Base-by-base conservation (phyloP, 2,113 vertebrate species). In the Hirundichthys speculiger region DNA sequence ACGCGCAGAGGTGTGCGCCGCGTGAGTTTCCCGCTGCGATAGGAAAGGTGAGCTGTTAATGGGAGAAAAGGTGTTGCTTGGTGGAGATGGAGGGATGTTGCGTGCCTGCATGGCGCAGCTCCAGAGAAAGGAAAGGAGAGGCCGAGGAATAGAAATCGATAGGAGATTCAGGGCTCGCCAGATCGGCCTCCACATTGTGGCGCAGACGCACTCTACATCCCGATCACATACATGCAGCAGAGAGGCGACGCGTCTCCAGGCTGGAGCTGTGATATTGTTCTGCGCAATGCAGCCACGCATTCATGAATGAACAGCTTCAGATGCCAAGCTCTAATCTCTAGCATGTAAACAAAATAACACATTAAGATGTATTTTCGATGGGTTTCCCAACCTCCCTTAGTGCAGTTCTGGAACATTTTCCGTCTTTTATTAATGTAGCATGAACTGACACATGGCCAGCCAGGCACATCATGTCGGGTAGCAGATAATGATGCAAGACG, bases 101-200 rank as follows among this genome's bases (percentile, higher is more conserved):
- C 70, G 78, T 69, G 82, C 64, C 65, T 76, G 75, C 84, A 86
- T 79, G 82, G 83, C 79, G 84, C 77, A 75, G 88, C 77, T 89
- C 75, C 88, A 87, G 86, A 86, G 86, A 90, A n/a, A 86, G 86
- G 83, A 85, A 89, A 86, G 87, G 74, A 78, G 86, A 87, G 80
- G 85, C 77, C 77, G 69, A 85, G 84, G 86, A 88, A 90, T 75
- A 71, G 82, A 90, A 85, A 89, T 92, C 92, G 66, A 93, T 92
- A 92, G 79, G 11, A 87, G 84, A 88, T 86, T 89, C 89, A 76
- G 79, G 85, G 64, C 79, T 90, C 89, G 87, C 90, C 89, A 89
- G 89, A 93, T 92, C 90, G 87, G 90, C 83, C 86, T 89, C 84
- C 87, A 86, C 85, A 90, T 86, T 87, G 79, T 84, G 78, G 81